phyloP scores from a whole-genome alignment of 2,797 vertebrate species.

The Jordanella pulchra region DNA sequence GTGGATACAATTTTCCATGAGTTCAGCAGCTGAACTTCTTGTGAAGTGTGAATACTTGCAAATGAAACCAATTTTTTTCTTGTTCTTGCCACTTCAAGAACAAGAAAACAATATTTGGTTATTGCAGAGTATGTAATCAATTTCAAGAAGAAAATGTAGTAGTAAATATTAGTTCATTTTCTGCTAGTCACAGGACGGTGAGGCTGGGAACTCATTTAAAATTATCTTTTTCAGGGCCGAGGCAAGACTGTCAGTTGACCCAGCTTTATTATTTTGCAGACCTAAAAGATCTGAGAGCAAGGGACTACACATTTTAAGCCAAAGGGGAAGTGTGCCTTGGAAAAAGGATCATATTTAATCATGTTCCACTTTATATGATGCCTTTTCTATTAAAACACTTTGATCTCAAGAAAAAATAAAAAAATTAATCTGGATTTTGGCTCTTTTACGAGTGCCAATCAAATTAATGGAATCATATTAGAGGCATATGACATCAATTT shows the following conservation, averaged over 20 bases:
- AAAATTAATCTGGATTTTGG: constrained; percentile 2
- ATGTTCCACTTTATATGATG: background rate
- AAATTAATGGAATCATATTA: constrained; percentile 2
- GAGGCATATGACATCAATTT: constrained; percentile 8
- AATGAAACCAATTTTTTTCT: too few relatives aligned
- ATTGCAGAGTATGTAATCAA: too few relatives aligned
- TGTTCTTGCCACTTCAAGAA: too few relatives aligned
- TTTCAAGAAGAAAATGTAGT: too few relatives aligned
- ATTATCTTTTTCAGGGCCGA: too few relatives aligned
- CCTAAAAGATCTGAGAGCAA: background rate
- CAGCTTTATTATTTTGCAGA: background rate
- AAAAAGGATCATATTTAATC: constrained; percentile 15
- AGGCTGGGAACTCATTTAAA: too few relatives aligned
- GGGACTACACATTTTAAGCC: constrained; percentile 12
- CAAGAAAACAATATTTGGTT: too few relatives aligned
- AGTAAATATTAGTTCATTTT: too few relatives aligned
- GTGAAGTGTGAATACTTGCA: too few relatives aligned
- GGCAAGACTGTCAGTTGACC: background rate
- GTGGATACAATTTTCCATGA: too few relatives aligned
- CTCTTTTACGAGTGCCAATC: background rate
- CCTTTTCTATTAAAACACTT: constrained; percentile 11
- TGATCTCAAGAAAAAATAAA: constrained; percentile 9
- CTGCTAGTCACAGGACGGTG: too few relatives aligned
- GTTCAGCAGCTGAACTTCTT: too few relatives aligned
- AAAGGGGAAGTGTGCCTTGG: constrained; percentile 10